Evolutionary conservation across 2,113 vertebrate genomes (phyloP), one percentile per base, ranked within the genome.

Genomic region (Triplophysa tibetana): DNA sequence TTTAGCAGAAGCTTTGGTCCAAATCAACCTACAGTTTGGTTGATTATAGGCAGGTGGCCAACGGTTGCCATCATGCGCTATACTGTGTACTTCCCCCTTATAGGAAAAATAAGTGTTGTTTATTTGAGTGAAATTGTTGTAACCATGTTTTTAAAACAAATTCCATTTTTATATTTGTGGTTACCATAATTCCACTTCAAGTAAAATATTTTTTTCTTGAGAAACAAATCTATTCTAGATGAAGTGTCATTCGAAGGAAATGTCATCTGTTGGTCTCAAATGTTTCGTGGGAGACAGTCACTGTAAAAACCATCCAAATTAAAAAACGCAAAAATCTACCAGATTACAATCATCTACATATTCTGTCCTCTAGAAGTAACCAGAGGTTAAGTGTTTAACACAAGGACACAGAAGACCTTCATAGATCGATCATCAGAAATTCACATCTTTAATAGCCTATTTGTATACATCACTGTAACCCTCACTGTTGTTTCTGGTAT

Each of bases 371-470:
- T 16, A 54, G 48, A 19, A 45, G 21, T 43, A 41, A 26, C 58
- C 1, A 26, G 41, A 38, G 58, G 21, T 45, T 50, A 50, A 26
- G 41, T 11, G 16, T 50, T 58, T 75, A 11, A 5, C 14, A 62
- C 73, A 75, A 75, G 73, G 60, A 75, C 60, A 75, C 60, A 64
- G 19, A 23, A 60, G 73, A 45, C 43, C 0, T 45, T 64, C 60
- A 29, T 29, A 8, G 24, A 50, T 75, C 58, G 19, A 64, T 14
- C 41, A 38, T 26, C 14, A 52, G 16, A 52, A 52, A 52, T 52
- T 52, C 50, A 14, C 14, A 16, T 52, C 16, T 16, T 17, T 5
- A 17, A 1, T 52, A 10, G 29, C 29, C 29, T 6, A 23, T 72
- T 38, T 72, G 26, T 17, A 56, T 54, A 4, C 50, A 60, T 74